A percentile compares a stretch with the other conserved stretches of the same genome.
phyloP scores from a whole-genome alignment of 2,113 vertebrate genomes.

The Gila orcuttii region DNA sequence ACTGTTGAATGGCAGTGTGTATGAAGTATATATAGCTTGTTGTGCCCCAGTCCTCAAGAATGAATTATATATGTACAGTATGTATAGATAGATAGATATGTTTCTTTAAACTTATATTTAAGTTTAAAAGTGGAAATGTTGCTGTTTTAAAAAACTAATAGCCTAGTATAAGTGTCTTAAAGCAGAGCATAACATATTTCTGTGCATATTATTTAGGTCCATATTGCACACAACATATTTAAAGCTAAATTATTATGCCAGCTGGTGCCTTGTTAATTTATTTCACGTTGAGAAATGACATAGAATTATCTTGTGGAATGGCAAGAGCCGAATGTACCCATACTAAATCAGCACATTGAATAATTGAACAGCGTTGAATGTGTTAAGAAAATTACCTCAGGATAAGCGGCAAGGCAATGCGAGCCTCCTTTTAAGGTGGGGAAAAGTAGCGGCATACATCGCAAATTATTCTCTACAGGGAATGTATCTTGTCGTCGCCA shows the following conservation, averaged over 20 bases:
- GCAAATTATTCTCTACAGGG: not conserved
- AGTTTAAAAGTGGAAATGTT: no score
- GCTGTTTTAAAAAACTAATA: not conserved
- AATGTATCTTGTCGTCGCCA: constrained; percentile 19
- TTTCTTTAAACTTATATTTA: not conserved
- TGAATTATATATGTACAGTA: not conserved
- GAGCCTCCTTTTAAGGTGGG: constrained; percentile 31
- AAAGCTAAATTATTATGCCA: constrained; percentile 32
- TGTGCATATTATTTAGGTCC: not conserved
- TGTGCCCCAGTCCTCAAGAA: no score
- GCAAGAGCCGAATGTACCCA: constrained; percentile 38
- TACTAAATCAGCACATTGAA: constrained; percentile 55
- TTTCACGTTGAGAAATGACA: constrained; percentile 42
- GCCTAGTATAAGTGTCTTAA: not conserved
- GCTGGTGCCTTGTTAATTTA: constrained; percentile 46
- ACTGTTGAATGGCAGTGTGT: not conserved
- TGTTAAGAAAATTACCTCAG: constrained; percentile 59
- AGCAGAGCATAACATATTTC: constrained; percentile 6
- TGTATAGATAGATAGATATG: not conserved
- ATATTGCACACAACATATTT: constrained; percentile 32
- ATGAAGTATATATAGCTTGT: no score
- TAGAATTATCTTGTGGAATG: constrained; percentile 28
- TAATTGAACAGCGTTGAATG: constrained; percentile 55
- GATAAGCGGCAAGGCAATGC: constrained; percentile 41
- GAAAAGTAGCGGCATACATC: not conserved